phyloP scores from a whole-genome alignment of 2,113 vertebrate genomes.

The Dasyurus viverrinus region DNA sequence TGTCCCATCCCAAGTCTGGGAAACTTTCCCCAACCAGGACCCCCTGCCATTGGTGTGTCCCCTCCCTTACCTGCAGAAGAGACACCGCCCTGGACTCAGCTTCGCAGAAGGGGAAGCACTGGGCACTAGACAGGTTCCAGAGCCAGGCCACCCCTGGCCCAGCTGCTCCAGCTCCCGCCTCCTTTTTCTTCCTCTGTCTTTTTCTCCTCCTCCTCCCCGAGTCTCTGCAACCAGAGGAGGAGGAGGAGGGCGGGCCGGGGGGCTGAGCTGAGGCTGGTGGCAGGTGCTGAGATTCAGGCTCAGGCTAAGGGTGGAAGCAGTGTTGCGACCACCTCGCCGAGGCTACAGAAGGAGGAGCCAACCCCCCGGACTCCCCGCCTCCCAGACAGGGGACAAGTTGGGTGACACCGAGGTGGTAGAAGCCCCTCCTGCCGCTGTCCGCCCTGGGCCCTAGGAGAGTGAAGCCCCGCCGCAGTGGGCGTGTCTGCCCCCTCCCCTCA shows the following conservation, averaged over 20 bases:
- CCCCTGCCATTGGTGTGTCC: background rate
- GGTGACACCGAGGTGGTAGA: conserved; percentile 49
- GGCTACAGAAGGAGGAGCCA: conserved; percentile 46
- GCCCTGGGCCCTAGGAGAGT: conserved; percentile 32
- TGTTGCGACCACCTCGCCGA: conserved; percentile 50
- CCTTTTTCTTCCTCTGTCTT: background rate
- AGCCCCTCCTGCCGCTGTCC: conserved; percentile 52
- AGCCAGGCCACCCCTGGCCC: background rate
- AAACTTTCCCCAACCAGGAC: conserved; percentile 67
- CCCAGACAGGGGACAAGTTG: background rate
- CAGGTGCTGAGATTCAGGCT: conserved; percentile 36
- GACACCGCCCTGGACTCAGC: conserved; percentile 58
- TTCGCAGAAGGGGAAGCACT: background rate
- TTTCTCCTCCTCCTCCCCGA: background rate
- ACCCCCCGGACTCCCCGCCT: background rate
- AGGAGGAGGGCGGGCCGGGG: background rate
- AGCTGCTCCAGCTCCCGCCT: background rate
- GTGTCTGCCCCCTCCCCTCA: conserved; percentile 51
- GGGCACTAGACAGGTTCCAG: background rate
- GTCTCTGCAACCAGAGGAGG: background rate
- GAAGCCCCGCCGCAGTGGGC: conserved; percentile 72
- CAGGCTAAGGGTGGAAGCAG: conserved; percentile 36
- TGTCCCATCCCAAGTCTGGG: conserved; percentile 5
- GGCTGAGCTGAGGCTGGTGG: conserved; percentile 5
- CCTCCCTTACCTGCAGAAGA: conserved; percentile 73